Evolutionary conservation across 2,113 vertebrate species (phyloP), one percentile per base, ranked within the genome.

Genomic region (Columba livia): DNA sequence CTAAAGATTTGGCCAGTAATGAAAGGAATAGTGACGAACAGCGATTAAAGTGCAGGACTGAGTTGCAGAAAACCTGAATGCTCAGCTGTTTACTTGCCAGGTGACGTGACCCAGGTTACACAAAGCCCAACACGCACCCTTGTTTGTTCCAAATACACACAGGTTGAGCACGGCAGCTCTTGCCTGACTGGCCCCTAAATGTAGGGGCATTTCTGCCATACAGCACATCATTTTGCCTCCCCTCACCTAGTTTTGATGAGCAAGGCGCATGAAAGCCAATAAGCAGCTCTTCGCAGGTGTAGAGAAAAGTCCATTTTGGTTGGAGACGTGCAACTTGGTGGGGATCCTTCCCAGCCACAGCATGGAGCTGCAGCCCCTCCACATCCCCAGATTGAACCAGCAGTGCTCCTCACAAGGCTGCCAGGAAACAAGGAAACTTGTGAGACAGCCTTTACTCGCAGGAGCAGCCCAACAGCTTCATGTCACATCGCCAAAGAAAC

Each of bases 1-100:
- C 72, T 88, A 56, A 58, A 95, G 89, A 90, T 88, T 96, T 97
- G 96, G 95, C 88, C 90, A 73, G 79, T 71, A 95, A 96, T 94
- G 85, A 96, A 96, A 97, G 88, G 29, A 91, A 77, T 2, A 1
- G 60, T 80, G 95, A 96, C 79, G 79, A 88, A 74, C 42, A 91
- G 79, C 5, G n/a, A 93, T 94, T 94, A 83, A 85, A 93, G 75
- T 61, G 51, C 16, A 88, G 60, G 47, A 88, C 60, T 79, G 66
- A 93, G 56, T 44, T 93, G 82, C 85, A 95, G 64, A 96, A 94
- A 90, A 64, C 24, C 28, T 48, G 65, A 96, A 83, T 53, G 90
- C 88, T 90, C 91, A 92, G 94, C 94, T 92, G 20, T 94, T 97
- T 91, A 66, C 38, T 72, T 96, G 94, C 92, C 94, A 95, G 90